These are phyloP conservation scores for Trichonephila clavata DNA, from an alignment of 1,140 invertebrate genomes.

Conservation along the genomic window DNA sequence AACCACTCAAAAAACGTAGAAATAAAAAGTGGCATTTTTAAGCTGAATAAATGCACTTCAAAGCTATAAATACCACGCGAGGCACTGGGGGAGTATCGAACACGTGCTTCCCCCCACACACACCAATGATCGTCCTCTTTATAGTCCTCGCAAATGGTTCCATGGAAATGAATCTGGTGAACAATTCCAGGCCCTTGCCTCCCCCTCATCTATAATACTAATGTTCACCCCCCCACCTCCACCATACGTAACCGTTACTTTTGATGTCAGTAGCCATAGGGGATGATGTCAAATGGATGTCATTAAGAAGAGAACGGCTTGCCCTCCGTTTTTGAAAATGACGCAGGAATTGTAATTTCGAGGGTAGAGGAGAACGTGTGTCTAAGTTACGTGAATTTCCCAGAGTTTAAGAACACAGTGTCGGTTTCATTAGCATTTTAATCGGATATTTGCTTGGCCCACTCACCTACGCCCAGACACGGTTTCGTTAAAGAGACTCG, in stretches of 20 bases:
- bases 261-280: constrained; percentile 75
- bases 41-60: constrained; percentile 66
- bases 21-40: constrained; percentile 51
- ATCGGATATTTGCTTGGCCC: constrained; percentile 38
- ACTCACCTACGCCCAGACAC: not conserved
- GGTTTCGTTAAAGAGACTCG: not conserved
- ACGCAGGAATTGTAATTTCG: constrained; percentile 64
- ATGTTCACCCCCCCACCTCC: constrained; percentile 46
- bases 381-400: not conserved
- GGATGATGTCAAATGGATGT: constrained; percentile 75
- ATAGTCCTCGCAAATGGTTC: constrained; percentile 65
- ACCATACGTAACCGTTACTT: constrained; percentile 72
- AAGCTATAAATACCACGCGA: constrained; percentile 66
- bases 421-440: constrained; percentile 69
- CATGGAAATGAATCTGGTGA: constrained; percentile 76
- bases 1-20: not conserved
- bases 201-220: constrained; percentile 55
- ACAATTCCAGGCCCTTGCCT: constrained; percentile 59
- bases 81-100: constrained; percentile 8
- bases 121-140: constrained; percentile 46
- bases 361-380: not conserved
- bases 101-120: not conserved
- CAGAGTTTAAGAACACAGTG: not conserved
- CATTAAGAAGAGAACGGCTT: constrained; percentile 68
- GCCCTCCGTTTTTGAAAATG: constrained; percentile 63